Conservation (phyloP, 2,797 vertebrate genomes). For the Peromyscus aztecus region DNA sequence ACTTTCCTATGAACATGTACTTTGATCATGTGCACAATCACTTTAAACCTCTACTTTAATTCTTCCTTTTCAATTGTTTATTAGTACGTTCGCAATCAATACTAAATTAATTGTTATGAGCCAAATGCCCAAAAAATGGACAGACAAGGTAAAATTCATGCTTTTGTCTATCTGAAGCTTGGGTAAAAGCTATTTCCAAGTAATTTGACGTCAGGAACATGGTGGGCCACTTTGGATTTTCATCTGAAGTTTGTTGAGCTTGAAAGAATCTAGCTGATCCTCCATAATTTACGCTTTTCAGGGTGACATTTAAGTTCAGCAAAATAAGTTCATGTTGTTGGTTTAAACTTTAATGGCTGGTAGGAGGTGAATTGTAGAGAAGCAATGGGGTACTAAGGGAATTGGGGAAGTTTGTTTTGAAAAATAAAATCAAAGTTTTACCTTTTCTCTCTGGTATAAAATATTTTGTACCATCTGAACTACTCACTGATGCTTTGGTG, state of each 20-base stretch:
- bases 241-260: background rate
- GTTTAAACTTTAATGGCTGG: conserved; percentile 28
- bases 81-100: background rate
- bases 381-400: background rate
- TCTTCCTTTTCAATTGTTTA: conserved; percentile 26
- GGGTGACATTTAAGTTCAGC: conserved; percentile 3
- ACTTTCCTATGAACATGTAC: conserved; percentile 4
- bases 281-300: background rate
- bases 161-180: background rate
- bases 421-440: conserved; percentile 2
- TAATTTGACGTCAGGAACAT: conserved; percentile 31
- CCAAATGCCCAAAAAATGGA: background rate
- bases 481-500: conserved; percentile 1
- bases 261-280: background rate
- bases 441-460: conserved; percentile 6
- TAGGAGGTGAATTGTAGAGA: background rate
- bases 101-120: conserved; percentile 27
- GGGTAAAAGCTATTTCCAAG: background rate
- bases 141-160: conserved; percentile 23
- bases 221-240: background rate
- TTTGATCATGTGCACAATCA: background rate
- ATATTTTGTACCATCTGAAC: background rate
- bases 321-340: conserved; percentile 17
- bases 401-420: background rate
- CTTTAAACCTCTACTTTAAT: background rate